Conservation (phyloP, 1,140 invertebrate species). For the Panulirus ornatus region DNA sequence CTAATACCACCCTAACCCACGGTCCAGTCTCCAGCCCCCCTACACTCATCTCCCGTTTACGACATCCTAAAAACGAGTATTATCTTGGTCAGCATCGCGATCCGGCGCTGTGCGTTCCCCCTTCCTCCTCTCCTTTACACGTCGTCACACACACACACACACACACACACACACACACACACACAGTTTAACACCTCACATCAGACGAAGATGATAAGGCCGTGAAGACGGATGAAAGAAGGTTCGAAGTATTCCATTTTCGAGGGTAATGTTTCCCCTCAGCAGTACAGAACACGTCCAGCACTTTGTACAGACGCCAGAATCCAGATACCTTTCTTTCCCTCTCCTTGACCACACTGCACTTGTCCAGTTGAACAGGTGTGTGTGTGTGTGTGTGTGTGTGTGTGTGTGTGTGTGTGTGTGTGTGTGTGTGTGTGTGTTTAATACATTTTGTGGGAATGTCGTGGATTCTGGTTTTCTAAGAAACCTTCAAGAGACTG, state of each 20-base stretch:
- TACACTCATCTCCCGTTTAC: conserved; percentile 32
- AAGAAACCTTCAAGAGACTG: no score
- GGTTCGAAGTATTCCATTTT: no score
- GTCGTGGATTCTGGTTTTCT: no score
- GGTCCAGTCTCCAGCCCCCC: not conserved
- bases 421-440: conserved; percentile 24
- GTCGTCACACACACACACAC: no score
- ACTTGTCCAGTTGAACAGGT: not conserved
- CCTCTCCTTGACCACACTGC: not conserved
- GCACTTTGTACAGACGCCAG: no score
- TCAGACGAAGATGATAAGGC: no score
- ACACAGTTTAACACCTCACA: not conserved
- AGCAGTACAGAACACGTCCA: no score
- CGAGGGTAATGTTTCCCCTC: no score
- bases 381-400: conserved; percentile 34
- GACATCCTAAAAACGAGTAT: conserved; percentile 46
- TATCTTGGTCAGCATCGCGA: conserved; percentile 19
- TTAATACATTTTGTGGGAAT: not conserved
- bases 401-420: conserved; percentile 34
- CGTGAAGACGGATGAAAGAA: no score
- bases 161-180: no score
- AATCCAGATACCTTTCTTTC: conserved; percentile 10
- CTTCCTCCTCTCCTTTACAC: not conserved
- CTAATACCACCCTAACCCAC: no score
- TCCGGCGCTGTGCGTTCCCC: conserved; percentile 10